These are phyloP conservation scores for Drosophila setifemur DNA, from an alignment of 1,140 invertebrate species.

Conservation along the genomic window DNA sequence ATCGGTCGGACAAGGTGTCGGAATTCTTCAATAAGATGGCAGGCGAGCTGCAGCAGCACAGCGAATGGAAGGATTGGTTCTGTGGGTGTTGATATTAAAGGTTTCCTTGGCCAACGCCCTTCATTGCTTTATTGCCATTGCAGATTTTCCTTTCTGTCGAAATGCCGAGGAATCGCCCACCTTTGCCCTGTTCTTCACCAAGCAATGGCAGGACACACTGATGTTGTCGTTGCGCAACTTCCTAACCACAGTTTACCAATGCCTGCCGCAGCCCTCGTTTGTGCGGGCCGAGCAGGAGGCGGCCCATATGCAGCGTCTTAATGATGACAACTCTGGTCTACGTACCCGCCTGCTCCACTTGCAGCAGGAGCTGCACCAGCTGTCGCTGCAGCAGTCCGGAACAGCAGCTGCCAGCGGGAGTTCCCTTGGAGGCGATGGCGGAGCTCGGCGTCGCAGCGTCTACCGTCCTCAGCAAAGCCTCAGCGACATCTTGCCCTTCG, in stretches of 20 bases:
- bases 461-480: constrained; percentile 84
- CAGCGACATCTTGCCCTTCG: constrained; percentile 84
- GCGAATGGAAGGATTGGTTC: constrained; percentile 99
- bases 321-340: constrained; percentile 91
- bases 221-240: constrained; percentile 97
- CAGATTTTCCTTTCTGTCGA: constrained; percentile 94
- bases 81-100: constrained; percentile 85
- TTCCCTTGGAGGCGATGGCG: constrained; percentile 29
- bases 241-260: constrained; percentile 94
- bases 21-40: constrained; percentile 96
- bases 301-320: constrained; percentile 89
- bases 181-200: constrained; percentile 94
- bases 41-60: constrained; percentile 92
- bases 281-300: constrained; percentile 93
- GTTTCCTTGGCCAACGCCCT: constrained; percentile 1
- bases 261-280: constrained; percentile 92
- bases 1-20: constrained; percentile 91
- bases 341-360: constrained; percentile 83
- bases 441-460: constrained; percentile 83
- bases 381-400: constrained; percentile 37
- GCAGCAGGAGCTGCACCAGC: constrained; percentile 67
- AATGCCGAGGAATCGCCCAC: constrained; percentile 94
- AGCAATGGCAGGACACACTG: constrained; percentile 97
- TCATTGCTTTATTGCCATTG: constrained; percentile 64
- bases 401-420: constrained; percentile 14